A percentile compares a stretch with the other conserved stretches of the same genome.
Evolutionary conservation across 2,113 vertebrate species (phyloP).

Genomic region (Ceratotherium simum): DNA sequence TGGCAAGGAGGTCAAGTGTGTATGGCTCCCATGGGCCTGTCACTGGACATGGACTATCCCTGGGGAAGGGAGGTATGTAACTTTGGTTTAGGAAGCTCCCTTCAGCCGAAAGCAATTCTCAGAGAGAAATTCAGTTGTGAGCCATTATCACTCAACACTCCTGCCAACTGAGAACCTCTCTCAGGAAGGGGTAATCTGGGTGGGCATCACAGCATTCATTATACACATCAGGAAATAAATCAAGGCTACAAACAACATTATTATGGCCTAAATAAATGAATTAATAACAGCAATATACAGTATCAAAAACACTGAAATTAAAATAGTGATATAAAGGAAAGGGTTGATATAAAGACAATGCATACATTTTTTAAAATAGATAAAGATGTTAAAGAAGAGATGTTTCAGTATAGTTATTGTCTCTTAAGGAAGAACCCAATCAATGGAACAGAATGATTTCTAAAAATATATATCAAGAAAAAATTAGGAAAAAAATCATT

Average conservation of each 20-base stretch:
- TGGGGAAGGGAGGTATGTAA: neutral
- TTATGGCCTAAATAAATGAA: neutral
- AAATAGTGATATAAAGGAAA: neutral
- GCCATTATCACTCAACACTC: neutral
- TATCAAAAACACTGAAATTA: neutral
- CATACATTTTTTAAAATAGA: neutral
- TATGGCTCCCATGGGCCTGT: neutral
- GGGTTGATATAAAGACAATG: neutral
- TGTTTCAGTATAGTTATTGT: neutral
- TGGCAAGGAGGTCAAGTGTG: neutral
- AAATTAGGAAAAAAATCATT: neutral
- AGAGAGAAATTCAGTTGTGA: neutral
- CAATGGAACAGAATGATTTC: neutral
- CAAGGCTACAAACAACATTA: neutral
- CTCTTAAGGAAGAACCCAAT: neutral
- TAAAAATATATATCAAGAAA: neutral
- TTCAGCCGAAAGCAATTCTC: neutral
- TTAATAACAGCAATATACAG: neutral
- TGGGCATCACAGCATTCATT: neutral
- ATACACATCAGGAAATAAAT: neutral
- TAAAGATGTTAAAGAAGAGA: neutral
- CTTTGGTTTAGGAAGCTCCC: neutral
- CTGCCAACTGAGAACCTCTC: neutral
- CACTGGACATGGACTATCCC: neutral
- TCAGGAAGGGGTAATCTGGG: neutral